Base-by-base conservation (phyloP, 2,888 invertebrate species). In the Epistrophella euchroma region DNA sequence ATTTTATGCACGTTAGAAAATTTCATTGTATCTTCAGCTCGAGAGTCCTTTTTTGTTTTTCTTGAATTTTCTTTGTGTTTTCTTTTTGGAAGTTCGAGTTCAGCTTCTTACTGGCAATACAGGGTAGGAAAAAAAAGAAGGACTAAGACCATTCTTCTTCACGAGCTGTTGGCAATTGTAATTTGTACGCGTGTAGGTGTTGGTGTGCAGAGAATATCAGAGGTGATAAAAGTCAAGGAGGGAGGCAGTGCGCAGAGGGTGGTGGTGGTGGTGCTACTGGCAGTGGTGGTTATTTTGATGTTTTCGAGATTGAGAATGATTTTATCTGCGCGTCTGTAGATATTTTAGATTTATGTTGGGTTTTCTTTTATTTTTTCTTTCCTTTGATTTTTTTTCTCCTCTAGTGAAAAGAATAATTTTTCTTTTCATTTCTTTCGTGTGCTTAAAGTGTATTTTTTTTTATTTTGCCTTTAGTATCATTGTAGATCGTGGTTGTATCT, bases 1-100 rank as follows among this genome's bases (percentile, higher is more conserved):
- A 82, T 86, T 78, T 82, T 74, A 78, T 86, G 86, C 77, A 86
- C 82, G 86, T 86, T 86, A 71, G 77, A 71, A 86, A 86, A 82
- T 86, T 82, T 82, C 82, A 86, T 82, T 78, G 86, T 86, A 85
- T 85, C 72, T 58, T 37, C 58, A 68, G 79, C 79, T 68, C 22
- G 15, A 56, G 70, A 62, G 74, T 83, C 45, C 47, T 47, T 62
- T 68, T 72, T 22, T 13, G 4, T 52, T 74, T 70, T 60, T 75
- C 52, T 28, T 71, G 11, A 66, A 68, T 72, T 86, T 77, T 73
- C 50, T 76, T 79, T 70, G 45, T 83, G 35, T 74, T 73, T 74
- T 58, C 25, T 62, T 58, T 73, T 66, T 52, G 28, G 56, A 56
- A 62, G 56, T 52, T 83, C 25, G 66, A 66, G 58, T 43, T 58